phyloP scores from a whole-genome alignment of 2,113 vertebrate genomes.

The Paedocypris sp. region DNA sequence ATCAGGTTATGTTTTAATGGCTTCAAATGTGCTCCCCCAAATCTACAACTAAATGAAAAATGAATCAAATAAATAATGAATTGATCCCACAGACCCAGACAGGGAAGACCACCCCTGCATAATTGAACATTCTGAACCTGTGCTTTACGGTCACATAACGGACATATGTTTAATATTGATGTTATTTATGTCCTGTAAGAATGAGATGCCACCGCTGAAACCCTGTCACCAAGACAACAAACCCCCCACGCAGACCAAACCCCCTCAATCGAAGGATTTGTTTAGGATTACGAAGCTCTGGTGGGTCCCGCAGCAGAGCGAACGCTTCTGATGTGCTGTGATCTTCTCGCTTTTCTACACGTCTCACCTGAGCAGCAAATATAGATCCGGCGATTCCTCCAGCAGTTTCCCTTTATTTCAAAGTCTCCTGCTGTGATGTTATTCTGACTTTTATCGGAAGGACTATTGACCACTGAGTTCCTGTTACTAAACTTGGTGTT shows the following conservation, averaged over 20 bases:
- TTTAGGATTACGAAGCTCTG: background rate
- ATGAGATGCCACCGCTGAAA: background rate
- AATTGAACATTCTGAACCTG: background rate
- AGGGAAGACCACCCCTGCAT: background rate
- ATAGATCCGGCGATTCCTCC: background rate
- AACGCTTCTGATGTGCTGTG: background rate
- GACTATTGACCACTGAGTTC: background rate
- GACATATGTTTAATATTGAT: background rate
- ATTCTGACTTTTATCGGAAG: background rate
- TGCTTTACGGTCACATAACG: background rate
- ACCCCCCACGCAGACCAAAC: conserved; percentile 2
- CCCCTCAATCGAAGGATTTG: background rate
- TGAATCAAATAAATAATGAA: too few relatives aligned
- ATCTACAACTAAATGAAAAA: too few relatives aligned
- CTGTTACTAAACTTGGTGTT: too few relatives aligned
- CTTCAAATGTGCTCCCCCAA: too few relatives aligned
- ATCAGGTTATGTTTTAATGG: too few relatives aligned
- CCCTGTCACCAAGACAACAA: conserved; percentile 16
- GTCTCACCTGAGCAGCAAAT: background rate
- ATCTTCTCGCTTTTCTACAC: background rate
- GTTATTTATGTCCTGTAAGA: conserved; percentile 1
- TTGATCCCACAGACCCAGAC: background rate
- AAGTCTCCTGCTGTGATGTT: background rate
- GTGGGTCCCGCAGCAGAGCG: background rate
- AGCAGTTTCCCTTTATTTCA: background rate